Evolutionary conservation across 2,888 invertebrate genomes (phyloP), one percentile per base, ranked within the genome.

Genomic region (Sesia apiformis): DNA sequence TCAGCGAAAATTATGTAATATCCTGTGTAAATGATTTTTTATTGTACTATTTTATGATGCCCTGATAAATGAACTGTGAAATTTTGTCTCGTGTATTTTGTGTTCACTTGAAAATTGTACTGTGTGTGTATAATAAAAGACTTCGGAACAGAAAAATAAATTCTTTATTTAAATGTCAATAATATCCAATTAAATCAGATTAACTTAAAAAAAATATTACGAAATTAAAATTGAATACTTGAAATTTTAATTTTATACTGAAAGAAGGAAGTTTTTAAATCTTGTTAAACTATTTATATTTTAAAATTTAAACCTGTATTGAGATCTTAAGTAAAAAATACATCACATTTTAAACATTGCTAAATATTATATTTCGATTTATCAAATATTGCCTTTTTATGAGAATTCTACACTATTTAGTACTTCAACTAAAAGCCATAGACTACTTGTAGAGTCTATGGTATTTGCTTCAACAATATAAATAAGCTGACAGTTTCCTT

Each of bases 91-190:
- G 23, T 23, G 23, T 23, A 23, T 23, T 23, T 23, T 23, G 1
- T 23, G 23, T 23, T 2, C 23, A 23, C 23, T 23, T 23, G 23
- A 23, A 23, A 23, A 23, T 23, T 23, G 23, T 23, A 23, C 23
- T 23, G 23, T 23, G 23, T 23, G 23, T 23, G 23, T 23, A 23
- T 23, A 23, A 23, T 23, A 23, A 23, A 23, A 23, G 23, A 23
- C 23, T 23, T 23, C 23, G 69, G 65, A 88, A 88, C 88, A 88
- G 84, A 84, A 85, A 43, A 88, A 87, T 87, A 88, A 88, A 88
- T 86, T 88, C 85, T 88, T 88, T 87, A 87, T 84, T 83, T 76
- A 73, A 23, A 78, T 81, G 75, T 84, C 78, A 74, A 76, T 78
- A 77, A 83, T 82, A 84, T 87, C 88, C 84, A 86, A 85, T 43